Conservation (phyloP, 2,888 invertebrate species). For the Notodonta dromedarius region DNA sequence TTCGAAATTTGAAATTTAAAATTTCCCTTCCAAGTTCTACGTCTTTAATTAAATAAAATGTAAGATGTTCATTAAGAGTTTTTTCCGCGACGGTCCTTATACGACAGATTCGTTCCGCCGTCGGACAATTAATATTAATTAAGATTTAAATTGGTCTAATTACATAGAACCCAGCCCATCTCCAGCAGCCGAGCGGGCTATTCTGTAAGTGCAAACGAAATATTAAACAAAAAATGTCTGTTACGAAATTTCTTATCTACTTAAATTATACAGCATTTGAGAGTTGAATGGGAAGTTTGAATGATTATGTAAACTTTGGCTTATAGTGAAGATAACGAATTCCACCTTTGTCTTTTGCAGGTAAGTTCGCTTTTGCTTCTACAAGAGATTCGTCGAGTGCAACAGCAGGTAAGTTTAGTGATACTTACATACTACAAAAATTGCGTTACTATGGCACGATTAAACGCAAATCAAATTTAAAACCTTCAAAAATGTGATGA, state of each 20-base stretch:
- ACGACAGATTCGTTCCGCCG: conserved; percentile 82
- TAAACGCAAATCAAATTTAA: no score
- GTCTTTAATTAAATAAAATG: conserved; percentile 39
- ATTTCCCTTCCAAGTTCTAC: conserved; percentile 18
- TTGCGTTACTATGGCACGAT: no score
- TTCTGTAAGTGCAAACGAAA: conserved; percentile 60
- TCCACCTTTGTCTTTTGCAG: conserved; percentile 35
- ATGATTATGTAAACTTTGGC: conserved; percentile 2
- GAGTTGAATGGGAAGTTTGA: background rate
- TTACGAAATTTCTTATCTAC: conserved; percentile 20
- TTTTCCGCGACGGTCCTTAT: conserved; percentile 69
- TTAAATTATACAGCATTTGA: conserved; percentile 4
- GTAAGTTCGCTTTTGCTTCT: conserved; percentile 39
- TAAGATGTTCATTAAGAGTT: conserved; percentile 50
- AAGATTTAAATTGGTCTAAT: conserved; percentile 85
- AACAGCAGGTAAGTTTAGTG: background rate
- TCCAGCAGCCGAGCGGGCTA: conserved; percentile 64
- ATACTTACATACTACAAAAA: no score
- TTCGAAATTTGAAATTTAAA: conserved; percentile 35
- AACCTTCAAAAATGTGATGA: no score
- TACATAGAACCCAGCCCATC: conserved; percentile 79
- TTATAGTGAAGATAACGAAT: background rate
- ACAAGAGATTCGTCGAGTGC: background rate
- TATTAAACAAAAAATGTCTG: conserved; percentile 45
- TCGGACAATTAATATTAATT: conserved; percentile 84